Conservation (phyloP, 2,797 vertebrate species). For the Mionectes olivaceus region DNA sequence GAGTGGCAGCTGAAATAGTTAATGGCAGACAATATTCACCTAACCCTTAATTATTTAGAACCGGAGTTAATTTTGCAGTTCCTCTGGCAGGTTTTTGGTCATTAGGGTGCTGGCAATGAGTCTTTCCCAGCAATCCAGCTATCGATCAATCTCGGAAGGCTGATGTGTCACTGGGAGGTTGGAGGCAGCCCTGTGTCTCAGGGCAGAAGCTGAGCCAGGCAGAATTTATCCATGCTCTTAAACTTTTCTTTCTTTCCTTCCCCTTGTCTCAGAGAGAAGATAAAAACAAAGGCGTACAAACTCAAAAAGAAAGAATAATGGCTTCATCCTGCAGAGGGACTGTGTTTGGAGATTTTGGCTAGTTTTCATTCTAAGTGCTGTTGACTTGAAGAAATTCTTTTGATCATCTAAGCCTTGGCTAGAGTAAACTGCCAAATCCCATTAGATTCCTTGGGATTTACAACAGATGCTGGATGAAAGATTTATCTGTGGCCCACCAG, state of each 20-base stretch:
- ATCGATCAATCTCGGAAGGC: constrained; percentile 7
- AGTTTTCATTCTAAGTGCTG: background rate
- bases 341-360: background rate
- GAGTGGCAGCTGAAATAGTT: background rate
- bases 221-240: background rate
- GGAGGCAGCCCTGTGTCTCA: background rate
- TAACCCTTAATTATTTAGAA: constrained; percentile 29
- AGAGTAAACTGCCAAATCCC: constrained; percentile 61
- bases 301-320: background rate
- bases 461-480: background rate
- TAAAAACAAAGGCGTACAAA: constrained; percentile 42
- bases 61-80: constrained; percentile 37
- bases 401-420: constrained; percentile 58
- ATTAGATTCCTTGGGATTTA: constrained; percentile 47
- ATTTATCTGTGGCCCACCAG: background rate
- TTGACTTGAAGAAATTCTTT: constrained; percentile 50
- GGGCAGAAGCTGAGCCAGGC: background rate
- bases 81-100: constrained; percentile 11
- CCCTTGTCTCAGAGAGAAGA: background rate
- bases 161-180: constrained; percentile 13
- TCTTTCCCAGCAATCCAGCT: background rate
- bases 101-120: constrained; percentile 16
- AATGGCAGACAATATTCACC: background rate
- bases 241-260: background rate
- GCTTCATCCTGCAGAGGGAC: background rate